phyloP scores from a whole-genome alignment of 64 coral and sea anemone species.

The Montipora efflorescens region DNA sequence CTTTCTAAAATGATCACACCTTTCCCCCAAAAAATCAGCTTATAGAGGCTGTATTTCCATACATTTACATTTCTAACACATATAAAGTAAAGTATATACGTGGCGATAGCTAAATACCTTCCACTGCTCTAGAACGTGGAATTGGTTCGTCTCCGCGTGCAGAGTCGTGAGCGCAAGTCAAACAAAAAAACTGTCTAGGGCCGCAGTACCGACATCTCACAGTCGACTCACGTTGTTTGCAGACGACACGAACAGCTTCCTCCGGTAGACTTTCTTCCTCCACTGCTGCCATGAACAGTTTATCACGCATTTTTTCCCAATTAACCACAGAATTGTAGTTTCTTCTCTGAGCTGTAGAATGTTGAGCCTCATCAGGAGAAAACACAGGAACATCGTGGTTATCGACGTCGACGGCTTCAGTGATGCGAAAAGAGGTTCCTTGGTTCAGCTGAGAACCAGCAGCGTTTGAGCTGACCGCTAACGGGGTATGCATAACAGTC shows the following conservation, averaged over 20 bases:
- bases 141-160: slow-evolving; percentile 66
- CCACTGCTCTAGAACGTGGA: slow-evolving; percentile 86
- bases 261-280: slow-evolving; percentile 39
- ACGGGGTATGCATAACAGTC: slow-evolving; percentile 36
- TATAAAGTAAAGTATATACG: too few relatives aligned
- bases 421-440: not conserved
- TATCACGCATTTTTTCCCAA: slow-evolving; percentile 8
- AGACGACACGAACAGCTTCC: slow-evolving; percentile 15
- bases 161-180: slow-evolving; percentile 35
- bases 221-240: not conserved
- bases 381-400: slow-evolving; percentile 1
- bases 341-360: slow-evolving; percentile 13
- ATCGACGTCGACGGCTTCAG: not conserved
- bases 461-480: not conserved
- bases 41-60: too few relatives aligned
- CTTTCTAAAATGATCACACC: too few relatives aligned
- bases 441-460: not conserved
- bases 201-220: slow-evolving; percentile 71
- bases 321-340: slow-evolving; percentile 28
- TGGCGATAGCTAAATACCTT: slow-evolving; percentile 12
- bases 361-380: not conserved
- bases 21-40: too few relatives aligned
- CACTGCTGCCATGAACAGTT: slow-evolving; percentile 3
- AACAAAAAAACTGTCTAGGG: slow-evolving; percentile 69
- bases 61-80: too few relatives aligned